phyloP scores from a whole-genome alignment of 2,888 invertebrate genomes.

The Sylvicola cinctus region DNA sequence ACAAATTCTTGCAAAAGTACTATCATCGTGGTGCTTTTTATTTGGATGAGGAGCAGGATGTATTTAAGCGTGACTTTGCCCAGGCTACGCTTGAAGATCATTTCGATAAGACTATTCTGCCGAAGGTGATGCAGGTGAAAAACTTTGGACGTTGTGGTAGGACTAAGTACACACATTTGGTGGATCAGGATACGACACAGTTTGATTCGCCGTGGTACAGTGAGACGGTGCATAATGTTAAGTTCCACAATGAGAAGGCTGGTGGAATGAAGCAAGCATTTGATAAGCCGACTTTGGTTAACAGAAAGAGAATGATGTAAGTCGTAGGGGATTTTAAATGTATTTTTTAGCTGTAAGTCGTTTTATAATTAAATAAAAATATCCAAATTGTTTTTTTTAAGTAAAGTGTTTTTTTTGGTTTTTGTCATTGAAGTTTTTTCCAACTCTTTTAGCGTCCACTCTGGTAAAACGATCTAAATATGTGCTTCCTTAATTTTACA shows the following conservation, averaged over 20 bases:
- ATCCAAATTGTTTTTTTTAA: no score
- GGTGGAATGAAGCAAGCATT: conserved; percentile 89
- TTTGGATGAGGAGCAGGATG: conserved; percentile 78
- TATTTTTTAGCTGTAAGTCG: no score
- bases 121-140: conserved; percentile 99
- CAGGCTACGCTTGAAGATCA: conserved; percentile 96
- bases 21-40: conserved; percentile 99
- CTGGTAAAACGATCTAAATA: no score
- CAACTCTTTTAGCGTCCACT: no score
- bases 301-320: conserved; percentile 17
- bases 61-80: conserved; percentile 83
- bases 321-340: background rate
- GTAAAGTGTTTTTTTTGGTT: no score
- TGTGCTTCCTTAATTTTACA: no score
- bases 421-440: no score
- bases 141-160: conserved; percentile 97
- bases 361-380: no score
- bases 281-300: conserved; percentile 51
- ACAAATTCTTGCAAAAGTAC: conserved; percentile 98
- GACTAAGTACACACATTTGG: conserved; percentile 97
- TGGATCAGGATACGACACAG: conserved; percentile 96
- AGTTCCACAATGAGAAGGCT: conserved; percentile 69
- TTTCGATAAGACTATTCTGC: conserved; percentile 95
- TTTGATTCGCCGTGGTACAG: conserved; percentile 95
- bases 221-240: conserved; percentile 71